phyloP scores from a whole-genome alignment of 2,888 invertebrate species.

The Aspidapion aeneum region DNA sequence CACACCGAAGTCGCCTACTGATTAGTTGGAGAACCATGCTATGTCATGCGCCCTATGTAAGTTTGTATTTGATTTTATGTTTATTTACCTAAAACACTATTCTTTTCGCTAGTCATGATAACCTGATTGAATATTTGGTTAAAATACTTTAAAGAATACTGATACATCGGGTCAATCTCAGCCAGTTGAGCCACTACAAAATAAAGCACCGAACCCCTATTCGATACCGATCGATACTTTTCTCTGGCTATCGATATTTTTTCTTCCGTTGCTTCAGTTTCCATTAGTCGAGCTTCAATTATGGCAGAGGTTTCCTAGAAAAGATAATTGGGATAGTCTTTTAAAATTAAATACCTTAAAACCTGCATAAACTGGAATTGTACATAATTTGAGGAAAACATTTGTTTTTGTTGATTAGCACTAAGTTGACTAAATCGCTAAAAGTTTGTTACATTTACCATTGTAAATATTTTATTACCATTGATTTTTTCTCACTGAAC shows the following conservation, averaged over 20 bases:
- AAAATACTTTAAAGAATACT: conserved; percentile 90
- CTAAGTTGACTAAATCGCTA: no score
- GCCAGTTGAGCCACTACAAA: conserved; percentile 87
- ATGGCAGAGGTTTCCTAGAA: conserved; percentile 82
- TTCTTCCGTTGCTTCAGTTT: conserved; percentile 84
- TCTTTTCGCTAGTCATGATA: conserved; percentile 71
- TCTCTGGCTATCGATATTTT: conserved; percentile 82
- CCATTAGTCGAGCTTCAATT: conserved; percentile 81
- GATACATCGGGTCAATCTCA: conserved; percentile 94
- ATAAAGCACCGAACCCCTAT: conserved; percentile 84
- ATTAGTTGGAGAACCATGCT: no score
- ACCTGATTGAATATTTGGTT: conserved; percentile 78
- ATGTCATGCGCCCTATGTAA: no score
- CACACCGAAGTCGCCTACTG: no score
- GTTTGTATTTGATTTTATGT: no score
- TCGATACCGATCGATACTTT: conserved; percentile 81
- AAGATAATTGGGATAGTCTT: not conserved
- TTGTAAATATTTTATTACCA: no score
- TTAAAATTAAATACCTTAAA: no score
- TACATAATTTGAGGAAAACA: no score
- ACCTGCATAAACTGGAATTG: no score
- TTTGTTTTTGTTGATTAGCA: no score
- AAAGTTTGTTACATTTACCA: no score
- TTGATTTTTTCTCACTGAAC: no score
- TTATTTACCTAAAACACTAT: conserved; percentile 33